These are phyloP conservation scores for Ailurus styani DNA, from an alignment of 2,113 vertebrate species.

Conservation along the genomic window DNA sequence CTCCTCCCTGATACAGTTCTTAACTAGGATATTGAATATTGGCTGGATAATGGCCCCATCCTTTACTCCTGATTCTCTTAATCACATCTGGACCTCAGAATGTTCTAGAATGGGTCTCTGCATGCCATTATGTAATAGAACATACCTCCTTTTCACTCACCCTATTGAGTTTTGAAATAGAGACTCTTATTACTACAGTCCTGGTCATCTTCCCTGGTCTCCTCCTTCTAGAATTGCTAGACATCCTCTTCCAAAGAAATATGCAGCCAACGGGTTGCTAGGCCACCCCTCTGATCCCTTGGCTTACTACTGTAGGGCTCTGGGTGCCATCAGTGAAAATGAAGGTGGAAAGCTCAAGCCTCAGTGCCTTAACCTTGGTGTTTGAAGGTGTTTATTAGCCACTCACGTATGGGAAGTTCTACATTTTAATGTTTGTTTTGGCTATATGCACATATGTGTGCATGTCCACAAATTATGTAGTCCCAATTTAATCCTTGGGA, in stretches of 20 bases:
- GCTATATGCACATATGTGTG: not conserved
- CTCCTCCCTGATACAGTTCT: not conserved
- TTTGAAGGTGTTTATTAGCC: not conserved
- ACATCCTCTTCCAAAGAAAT: not conserved
- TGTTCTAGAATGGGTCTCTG: not conserved
- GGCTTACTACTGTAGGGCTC: not conserved
- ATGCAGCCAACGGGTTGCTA: not conserved
- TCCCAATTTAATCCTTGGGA: not conserved
- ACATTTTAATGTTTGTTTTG: not conserved
- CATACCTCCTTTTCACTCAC: not conserved
- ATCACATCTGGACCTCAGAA: not conserved
- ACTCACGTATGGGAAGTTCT: not conserved
- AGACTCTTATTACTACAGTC: not conserved
- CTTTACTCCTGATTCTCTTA: not conserved
- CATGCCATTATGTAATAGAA: not conserved
- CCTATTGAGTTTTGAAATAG: not conserved
- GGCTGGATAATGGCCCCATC: not conserved
- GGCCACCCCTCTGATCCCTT: not conserved
- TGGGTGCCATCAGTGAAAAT: not conserved
- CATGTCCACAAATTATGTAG: not conserved
- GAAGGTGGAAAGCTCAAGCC: not conserved
- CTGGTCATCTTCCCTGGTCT: not conserved
- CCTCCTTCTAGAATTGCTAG: not conserved
- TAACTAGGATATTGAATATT: not conserved
- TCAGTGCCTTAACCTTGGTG: not conserved